Evolutionary conservation across 2,888 invertebrate genomes (phyloP), one percentile per base, ranked within the genome.

Genomic region (Drosophila melanosoma): DNA sequence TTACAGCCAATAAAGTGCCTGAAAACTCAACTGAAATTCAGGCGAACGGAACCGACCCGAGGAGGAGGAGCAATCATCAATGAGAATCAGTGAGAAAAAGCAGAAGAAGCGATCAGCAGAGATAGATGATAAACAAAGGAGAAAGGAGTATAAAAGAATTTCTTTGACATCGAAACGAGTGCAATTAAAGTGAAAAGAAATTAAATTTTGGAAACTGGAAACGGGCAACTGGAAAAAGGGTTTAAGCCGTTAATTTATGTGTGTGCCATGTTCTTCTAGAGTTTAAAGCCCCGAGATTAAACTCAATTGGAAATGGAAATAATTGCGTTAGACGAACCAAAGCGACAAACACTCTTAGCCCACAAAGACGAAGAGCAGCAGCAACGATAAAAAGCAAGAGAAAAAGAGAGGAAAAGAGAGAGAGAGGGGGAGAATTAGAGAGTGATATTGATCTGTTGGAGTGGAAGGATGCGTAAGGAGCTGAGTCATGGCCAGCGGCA

Each of bases 1-100:
- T 82, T 81, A 61, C 74, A 83, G 80, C 68, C 59, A 62, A 56
- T 59, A 70, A 81, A 84, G 85, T 84, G 87, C 81, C 82, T 81
- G 61, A 76, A 8, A 69, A 74, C 38, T 33, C 26, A 53, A 53
- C 59, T 15, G 29, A 61, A 40, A 45, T 45, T 33, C 20, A 12
- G 33, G 67, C 35, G 38, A 40, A 40, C 20, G 17, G 45, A 45
- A 23, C 45, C 20, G 45, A 23, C 20, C 20, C 45, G 15, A 20
- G 45, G 23, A 45, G 45, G 20, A n/a, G 38, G n/a, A 26, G 36
- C 17, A 15, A 36, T 56, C 20, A 67, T 76, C 62, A 66, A 74
- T 74, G 70, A 45, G 45, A 23, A 62, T 65, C 65, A 32, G 33
- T 45, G 49, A 63, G 45, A 20, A 8, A 20, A 15, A 45, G 15